These are phyloP conservation scores for Chiloscyllium plagiosum DNA, from an alignment of 2,113 vertebrate species.

Conservation along the genomic window DNA sequence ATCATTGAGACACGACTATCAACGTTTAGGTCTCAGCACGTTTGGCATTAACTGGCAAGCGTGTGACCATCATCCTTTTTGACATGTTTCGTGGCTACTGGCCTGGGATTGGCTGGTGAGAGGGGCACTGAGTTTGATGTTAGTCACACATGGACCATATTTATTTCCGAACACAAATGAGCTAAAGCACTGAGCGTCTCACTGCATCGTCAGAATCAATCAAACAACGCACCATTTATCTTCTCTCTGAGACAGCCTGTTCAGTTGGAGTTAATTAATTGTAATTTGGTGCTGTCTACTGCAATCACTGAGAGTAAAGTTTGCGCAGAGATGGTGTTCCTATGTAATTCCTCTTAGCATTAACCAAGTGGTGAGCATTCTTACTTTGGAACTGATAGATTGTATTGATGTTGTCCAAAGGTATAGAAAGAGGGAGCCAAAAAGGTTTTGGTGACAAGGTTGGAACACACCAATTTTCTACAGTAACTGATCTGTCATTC, in stretches of 20 bases:
- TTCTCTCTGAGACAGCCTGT: not conserved
- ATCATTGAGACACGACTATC: not conserved
- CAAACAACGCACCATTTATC: not conserved
- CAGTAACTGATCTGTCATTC: not conserved
- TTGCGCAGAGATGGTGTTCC: not conserved
- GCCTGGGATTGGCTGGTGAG: not conserved
- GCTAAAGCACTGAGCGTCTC: not conserved
- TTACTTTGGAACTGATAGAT: not conserved
- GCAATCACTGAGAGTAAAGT: not conserved
- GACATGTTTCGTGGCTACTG: not conserved
- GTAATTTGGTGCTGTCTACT: not conserved
- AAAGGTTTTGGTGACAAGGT: not conserved
- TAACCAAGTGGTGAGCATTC: not conserved
- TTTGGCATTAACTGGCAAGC: not conserved
- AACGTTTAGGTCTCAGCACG: not conserved
- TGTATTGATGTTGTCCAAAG: too few species aligned
- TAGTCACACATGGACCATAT: not conserved
- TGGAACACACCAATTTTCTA: not conserved
- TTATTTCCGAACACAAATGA: not conserved
- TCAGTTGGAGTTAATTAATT: not conserved
- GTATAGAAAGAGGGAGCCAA: too few species aligned
- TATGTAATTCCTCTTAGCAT: not conserved
- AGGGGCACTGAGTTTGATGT: not conserved
- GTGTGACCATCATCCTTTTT: not conserved
- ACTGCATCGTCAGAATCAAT: not conserved